Evolutionary conservation across 2,888 invertebrate species (phyloP), one percentile per base, ranked within the genome.

Genomic region (Teleogryllus oceanicus): DNA sequence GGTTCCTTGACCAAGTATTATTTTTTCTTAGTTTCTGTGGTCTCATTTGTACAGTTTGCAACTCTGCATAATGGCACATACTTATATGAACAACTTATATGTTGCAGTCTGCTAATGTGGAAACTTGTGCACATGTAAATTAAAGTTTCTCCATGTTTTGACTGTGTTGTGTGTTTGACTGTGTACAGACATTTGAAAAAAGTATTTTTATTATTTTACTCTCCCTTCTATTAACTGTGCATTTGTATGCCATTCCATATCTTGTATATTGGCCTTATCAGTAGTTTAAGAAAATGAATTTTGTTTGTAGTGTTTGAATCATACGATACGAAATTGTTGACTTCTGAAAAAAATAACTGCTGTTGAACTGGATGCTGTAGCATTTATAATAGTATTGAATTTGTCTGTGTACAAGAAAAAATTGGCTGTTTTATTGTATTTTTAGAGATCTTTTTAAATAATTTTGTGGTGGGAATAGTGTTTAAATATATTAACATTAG

Each of bases 371-470:
- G 16, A 18, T 62, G n/a, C 62, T 62, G 62, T 62, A 62, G 62
- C 62, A 62, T 62, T 62, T 62, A 62, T 62, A 62, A 62, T 62
- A 62, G 62, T 62, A 62, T 62, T 62, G 16, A 62, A 62, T 13
- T 62, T 62, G 62, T 62, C 13, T 62, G 62, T 62, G 62, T 62
- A 62, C 62, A 62, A 62, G 62, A 62, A 62, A 62, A 62, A 62
- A 62, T 62, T 62, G 62, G 62, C 62, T 62, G 62, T 62, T 62
- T 62, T 62, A 62, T 62, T 62, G 62, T 62, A 62, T n/a, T 62
- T 62, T 62, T 62, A 62, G n/a, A 62, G 62, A 62, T 12, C n/a
- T 13, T 62, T 62, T 62, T 5, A 18, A 18, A 62, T 62, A 62
- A 62, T n/a, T 62, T 18, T 62, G 62, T 62, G 62, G 62, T 62